Evolutionary conservation across 2,113 vertebrate species (phyloP), one percentile per base, ranked within the genome.

Genomic region (Phycodurus eques): DNA sequence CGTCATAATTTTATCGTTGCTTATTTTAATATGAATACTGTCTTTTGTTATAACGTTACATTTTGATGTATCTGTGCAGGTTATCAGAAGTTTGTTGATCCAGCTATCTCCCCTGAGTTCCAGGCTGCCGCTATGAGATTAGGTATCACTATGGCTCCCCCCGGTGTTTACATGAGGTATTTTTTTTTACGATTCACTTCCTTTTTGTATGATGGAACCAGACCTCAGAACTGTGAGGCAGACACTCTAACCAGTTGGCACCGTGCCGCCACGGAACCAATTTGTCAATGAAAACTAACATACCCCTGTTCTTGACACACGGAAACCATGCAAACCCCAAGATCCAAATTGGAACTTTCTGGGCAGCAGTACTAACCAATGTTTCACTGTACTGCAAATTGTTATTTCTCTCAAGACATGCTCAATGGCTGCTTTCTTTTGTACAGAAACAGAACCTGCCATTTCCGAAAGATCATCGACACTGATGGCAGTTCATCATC

Each of bases 111-210:
- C 0, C 88, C 92, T 0, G 93, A 94, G 79, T 95, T 97, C 0
- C 20, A 91, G 72, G 92, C 51, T 0, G 87, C 94, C 61, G 91
- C 87, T 0, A 75, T 85, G 0, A 77, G 91, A 42, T 92, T 94
- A 81, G 85, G 93, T 51, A 88, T 94, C 66, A 94, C 94, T 78
- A 93, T 95, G 94, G 88, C 92, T 10, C 95, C 96, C 0, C 88
- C 96, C 5, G 95, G 94, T 12, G 82, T 96, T 70, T 96, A 97
- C 75, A 96, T 93, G 93, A 94, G 95, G 96, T 96, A 91, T 47
- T 54, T 57, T 54, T 57, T 51, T 35, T 20, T 1, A 20, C 4
- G 5, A 3, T 57, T 27, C 12, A 1, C 10, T 57, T 27, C 15
- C 5, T 33, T 59, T 27, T 35, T 8, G 11, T 11, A 2, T 56